phyloP scores from a whole-genome alignment of 2,888 invertebrate species.

The Stenotaenia linearis region DNA sequence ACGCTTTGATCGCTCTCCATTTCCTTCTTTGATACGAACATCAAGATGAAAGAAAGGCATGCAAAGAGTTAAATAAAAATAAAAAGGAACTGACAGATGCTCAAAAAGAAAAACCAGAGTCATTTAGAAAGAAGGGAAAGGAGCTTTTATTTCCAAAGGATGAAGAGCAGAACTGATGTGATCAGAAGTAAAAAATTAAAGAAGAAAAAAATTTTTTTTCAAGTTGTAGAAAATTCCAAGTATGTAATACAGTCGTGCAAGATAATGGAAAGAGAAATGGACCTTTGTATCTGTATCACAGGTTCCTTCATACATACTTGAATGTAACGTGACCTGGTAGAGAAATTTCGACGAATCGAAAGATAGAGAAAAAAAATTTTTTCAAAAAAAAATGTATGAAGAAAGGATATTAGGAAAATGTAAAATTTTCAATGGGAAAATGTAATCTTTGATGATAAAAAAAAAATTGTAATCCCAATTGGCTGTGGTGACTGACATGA shows the following conservation, averaged over 20 bases:
- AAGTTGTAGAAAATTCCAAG: neutral
- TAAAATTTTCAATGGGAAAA: neutral
- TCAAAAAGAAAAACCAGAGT: neutral
- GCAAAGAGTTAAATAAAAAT: constrained; percentile 1
- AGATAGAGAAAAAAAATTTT: neutral
- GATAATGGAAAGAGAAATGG: neutral
- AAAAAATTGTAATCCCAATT: too few species aligned
- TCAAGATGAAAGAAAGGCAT: neutral
- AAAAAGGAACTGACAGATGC: neutral
- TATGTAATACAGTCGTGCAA: neutral
- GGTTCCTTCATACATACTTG: neutral
- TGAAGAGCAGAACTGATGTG: neutral
- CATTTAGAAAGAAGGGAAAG: neutral
- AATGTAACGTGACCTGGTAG: neutral
- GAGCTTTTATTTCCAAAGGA: neutral
- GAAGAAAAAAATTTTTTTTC: neutral
- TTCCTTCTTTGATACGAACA: neutral
- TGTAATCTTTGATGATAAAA: too few species aligned
- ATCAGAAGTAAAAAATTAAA: neutral
- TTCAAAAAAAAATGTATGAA: neutral
- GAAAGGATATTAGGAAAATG: neutral
- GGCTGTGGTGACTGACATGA: neutral
- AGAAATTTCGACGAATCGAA: neutral
- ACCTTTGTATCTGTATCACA: neutral
- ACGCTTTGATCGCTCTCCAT: neutral